phyloP scores from a whole-genome alignment of 1,140 invertebrate genomes.

The Potamilus streckersoni region DNA sequence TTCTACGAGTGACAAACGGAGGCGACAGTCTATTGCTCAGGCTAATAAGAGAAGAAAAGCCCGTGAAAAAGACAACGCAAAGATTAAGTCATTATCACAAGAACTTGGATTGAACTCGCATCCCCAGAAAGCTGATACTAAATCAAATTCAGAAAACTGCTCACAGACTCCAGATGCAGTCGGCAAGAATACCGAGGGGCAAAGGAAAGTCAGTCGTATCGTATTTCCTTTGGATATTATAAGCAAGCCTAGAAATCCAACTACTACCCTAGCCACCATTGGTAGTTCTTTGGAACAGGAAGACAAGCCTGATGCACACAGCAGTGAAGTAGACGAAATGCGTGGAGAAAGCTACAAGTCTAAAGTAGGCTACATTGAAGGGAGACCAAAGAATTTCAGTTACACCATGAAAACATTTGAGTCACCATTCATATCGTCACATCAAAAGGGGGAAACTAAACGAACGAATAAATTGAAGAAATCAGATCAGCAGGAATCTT shows the following conservation, averaged over 20 bases:
- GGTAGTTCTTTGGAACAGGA: neutral
- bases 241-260: neutral
- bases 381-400: slow-evolving; percentile 6
- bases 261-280: neutral
- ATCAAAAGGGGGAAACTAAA: slow-evolving; percentile 16
- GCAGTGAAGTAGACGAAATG: neutral
- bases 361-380: slow-evolving; percentile 10
- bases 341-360: slow-evolving; percentile 21
- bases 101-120: slow-evolving; percentile 21
- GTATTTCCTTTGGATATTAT: slow-evolving; percentile 3
- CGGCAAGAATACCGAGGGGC: neutral
- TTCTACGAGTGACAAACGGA: slow-evolving; percentile 18
- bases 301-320: too few relatives aligned
- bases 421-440: slow-evolving; percentile 16
- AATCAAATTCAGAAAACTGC: neutral
- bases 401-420: slow-evolving; percentile 13
- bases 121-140: neutral
- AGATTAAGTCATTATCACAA: slow-evolving; percentile 13
- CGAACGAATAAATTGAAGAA: slow-evolving; percentile 4
- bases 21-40: slow-evolving; percentile 9
- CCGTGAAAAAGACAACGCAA: slow-evolving; percentile 8
- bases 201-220: slow-evolving; percentile 3
- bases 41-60: slow-evolving; percentile 13
- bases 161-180: neutral
- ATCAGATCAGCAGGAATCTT: slow-evolving; percentile 20